Conservation (phyloP, 2,797 vertebrate genomes). For the Psittacula echo region DNA sequence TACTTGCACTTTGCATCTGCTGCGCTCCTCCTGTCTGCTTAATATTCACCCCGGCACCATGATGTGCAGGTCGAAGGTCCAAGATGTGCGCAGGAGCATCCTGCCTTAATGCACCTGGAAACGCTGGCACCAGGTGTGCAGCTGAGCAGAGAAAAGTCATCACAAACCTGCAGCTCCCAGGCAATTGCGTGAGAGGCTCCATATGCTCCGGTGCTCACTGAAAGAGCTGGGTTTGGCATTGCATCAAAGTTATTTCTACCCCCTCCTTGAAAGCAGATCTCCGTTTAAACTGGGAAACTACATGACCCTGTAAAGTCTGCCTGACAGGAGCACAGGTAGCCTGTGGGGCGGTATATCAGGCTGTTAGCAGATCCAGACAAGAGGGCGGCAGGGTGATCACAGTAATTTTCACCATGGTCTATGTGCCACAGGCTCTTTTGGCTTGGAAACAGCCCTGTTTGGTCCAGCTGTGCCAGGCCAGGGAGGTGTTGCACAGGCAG, state of each 20-base stretch:
- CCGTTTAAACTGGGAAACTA: background rate
- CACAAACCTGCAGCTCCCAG: conserved; percentile 4
- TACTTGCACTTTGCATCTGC: conserved; percentile 1
- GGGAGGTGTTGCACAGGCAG: background rate
- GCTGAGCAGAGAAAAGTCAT: conserved; percentile 14
- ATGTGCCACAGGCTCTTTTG: background rate
- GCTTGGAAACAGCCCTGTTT: background rate
- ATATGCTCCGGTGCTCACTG: background rate
- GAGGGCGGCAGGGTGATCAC: background rate
- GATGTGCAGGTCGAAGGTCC: background rate
- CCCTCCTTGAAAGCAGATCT: background rate
- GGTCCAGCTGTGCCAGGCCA: background rate
- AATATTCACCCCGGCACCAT: background rate
- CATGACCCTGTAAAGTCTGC: background rate
- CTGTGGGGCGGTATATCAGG: background rate
- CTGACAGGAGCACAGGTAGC: background rate
- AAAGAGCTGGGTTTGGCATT: background rate
- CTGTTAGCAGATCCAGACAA: background rate
- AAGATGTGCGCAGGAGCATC: background rate
- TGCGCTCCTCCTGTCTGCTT: conserved; percentile 3
- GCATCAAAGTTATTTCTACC: background rate
- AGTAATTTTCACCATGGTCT: background rate
- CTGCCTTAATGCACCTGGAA: conserved; percentile 47
- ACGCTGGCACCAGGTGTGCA: conserved; percentile 5
- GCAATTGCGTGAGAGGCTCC: conserved; percentile 11